Base-by-base conservation (phyloP, 2,888 invertebrate genomes). In the Tetranychus truncatus region DNA sequence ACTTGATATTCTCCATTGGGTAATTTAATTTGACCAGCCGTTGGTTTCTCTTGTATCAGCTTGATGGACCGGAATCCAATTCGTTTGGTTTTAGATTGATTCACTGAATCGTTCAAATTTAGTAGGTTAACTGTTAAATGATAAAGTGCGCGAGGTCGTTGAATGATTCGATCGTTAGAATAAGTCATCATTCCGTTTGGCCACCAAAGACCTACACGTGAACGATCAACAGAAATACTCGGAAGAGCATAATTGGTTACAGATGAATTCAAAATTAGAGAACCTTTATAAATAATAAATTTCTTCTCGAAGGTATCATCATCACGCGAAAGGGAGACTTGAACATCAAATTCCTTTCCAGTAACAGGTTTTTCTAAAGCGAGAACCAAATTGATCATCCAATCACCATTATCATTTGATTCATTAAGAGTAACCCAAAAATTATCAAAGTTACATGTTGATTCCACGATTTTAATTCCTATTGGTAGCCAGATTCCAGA, bases 11-110 rank as follows among this genome's bases (percentile, higher is more conserved):
- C 82, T 82, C 92, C 88, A 18, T 95, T 84, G 0, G 90, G 91
- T 80, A 95, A 86, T 81, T 11, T 9, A 15, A 55, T 6, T 55
- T 24, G 11, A 1, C 67, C 67, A 11, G 20, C 67, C 9, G 9
- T 3, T n/a, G 24, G 24, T 67, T 67, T 20, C 45, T 72, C 87
- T 83, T 95, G 90, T 9, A 93, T 85, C 0, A 97, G 82, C 82
- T 92, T 88, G 18, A 95, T 84, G 0, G 90, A 91, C 80, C 95
- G 86, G 81, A 96, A 95, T 2, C 94, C 96, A 78, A 95, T 86
- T 78, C 84, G 85, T 15, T 89, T 80, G 20, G 83, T 84, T 81
- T 88, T 88, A 20, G 21, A n/a, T 15, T 55, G 20, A 73, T 9
- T 20, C 9, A 80, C 80, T 66, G 83, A 77, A 9, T 55, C 55